Evolutionary conservation across 1,140 invertebrate species (phyloP), one percentile per base, ranked within the genome.

Genomic region (Bombus consobrinus): DNA sequence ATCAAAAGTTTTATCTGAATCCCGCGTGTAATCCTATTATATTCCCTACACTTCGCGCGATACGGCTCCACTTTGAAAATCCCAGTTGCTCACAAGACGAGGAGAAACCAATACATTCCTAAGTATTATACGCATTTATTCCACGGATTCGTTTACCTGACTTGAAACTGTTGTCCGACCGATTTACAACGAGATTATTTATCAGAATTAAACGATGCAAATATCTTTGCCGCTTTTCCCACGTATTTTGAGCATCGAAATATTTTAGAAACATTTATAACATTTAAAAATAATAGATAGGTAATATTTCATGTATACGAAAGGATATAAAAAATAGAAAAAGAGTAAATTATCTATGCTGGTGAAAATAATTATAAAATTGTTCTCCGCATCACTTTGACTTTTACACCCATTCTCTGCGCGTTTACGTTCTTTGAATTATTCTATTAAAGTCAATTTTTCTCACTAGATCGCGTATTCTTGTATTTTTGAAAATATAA

Each of bases 1-100:
- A 86, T 86, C 85, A 74, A 83, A 83, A 71, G 85, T 72, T 74
- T 86, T 86, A 86, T 86, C 85, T 73, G 73, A 86, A 86, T 83
- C 73, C 80, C 41, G 10, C 32, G 9, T 47, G 64, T 83, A 86
- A 86, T 86, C 72, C 64, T 71, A 77, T 86, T 86, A 72, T 62
- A 62, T 77, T 74, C 22, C 47, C 81, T 62, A 34, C 41, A 72
- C 76, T 83, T 74, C 73, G 68, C 73, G 41, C 73, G 32, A 62
- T 71, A 76, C 37, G 32, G 8, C 18, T 43, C 41, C 18, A 22
- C 43, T 72, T 62, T 66, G 47, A 74, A 41, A 57, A 72, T 74
- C 41, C 43, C 37, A 37, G 28, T 41, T 75, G 13, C n/a, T 57
- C 18, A 22, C n/a, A 10, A 22, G 37, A 81, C 57, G 8, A 73